Evolutionary conservation across 2,888 invertebrate genomes (phyloP).

Genomic region (Philaethria dido): DNA sequence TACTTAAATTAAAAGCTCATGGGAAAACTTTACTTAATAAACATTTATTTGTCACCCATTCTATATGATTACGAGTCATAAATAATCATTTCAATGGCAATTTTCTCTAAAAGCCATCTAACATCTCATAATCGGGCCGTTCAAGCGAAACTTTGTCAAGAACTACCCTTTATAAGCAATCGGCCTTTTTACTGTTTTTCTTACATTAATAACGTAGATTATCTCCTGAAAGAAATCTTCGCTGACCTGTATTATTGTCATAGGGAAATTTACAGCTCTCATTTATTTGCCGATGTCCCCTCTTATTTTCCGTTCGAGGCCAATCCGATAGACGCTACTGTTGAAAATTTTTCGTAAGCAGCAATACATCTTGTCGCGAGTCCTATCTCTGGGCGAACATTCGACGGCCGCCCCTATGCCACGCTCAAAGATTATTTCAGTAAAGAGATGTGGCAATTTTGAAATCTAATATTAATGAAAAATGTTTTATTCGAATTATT

Average conservation of each 20-base stretch:
- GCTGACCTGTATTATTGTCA: conserved; percentile 85
- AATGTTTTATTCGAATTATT: neutral
- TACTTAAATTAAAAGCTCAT: neutral
- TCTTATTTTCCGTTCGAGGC: conserved; percentile 83
- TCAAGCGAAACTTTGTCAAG: conserved; percentile 60
- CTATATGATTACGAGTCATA: conserved; percentile 32
- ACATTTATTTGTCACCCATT: conserved; percentile 30
- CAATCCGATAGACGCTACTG: conserved; percentile 81
- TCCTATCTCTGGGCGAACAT: conserved; percentile 83
- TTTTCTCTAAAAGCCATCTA: conserved; percentile 45
- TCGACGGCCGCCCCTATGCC: conserved; percentile 78
- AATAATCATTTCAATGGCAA: conserved; percentile 40
- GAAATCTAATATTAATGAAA: neutral
- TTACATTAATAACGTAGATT: conserved; percentile 78
- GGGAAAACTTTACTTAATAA: conserved; percentile 27
- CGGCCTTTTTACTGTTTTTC: conserved; percentile 78
- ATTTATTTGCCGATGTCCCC: conserved; percentile 81
- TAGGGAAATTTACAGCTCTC: conserved; percentile 81
- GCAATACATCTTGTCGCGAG: conserved; percentile 82
- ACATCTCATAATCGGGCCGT: conserved; percentile 48
- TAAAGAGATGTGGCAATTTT: conserved; percentile 7
- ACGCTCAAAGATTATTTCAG: conserved; percentile 55
- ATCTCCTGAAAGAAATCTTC: conserved; percentile 78
- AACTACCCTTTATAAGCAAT: conserved; percentile 70
- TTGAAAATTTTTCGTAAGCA: conserved; percentile 84